Conservation (phyloP, 2,888 invertebrate species). For the Monochamus alternatus region DNA sequence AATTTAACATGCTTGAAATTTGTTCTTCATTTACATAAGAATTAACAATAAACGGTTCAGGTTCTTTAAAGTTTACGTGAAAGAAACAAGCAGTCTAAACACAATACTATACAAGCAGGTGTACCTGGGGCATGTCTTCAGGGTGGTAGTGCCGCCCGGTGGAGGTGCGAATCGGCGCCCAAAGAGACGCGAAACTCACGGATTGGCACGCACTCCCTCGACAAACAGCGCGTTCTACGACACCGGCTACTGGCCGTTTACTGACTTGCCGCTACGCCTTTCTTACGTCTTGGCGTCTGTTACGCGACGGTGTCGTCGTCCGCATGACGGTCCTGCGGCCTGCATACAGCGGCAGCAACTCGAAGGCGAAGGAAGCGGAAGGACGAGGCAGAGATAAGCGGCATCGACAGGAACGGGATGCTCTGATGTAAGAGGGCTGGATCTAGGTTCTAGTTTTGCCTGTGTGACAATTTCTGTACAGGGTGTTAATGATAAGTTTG, state of each 20-base stretch:
- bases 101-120: background rate
- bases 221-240: background rate
- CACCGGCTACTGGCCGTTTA: conserved; percentile 17
- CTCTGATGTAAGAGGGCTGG: too few relatives aligned
- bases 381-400: background rate
- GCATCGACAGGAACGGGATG: background rate
- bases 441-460: too few relatives aligned
- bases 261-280: conserved; percentile 21
- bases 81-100: background rate
- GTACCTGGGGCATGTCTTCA: conserved; percentile 37
- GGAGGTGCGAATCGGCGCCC: background rate
- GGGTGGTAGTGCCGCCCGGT: background rate
- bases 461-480: too few relatives aligned
- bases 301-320: conserved; percentile 22
- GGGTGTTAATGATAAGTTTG: too few relatives aligned
- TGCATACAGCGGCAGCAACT: conserved; percentile 21
- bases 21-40: too few relatives aligned
- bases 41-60: too few relatives aligned
- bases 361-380: background rate
- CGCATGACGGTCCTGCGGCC: conserved; percentile 41
- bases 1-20: too few relatives aligned
- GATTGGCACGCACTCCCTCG: conserved; percentile 7
- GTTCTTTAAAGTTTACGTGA: background rate
- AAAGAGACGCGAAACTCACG: conserved; percentile 25
- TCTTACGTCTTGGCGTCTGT: conserved; percentile 33